Evolutionary conservation across 2,797 vertebrate genomes (phyloP).

Genomic region (Oreochromis grahami): DNA sequence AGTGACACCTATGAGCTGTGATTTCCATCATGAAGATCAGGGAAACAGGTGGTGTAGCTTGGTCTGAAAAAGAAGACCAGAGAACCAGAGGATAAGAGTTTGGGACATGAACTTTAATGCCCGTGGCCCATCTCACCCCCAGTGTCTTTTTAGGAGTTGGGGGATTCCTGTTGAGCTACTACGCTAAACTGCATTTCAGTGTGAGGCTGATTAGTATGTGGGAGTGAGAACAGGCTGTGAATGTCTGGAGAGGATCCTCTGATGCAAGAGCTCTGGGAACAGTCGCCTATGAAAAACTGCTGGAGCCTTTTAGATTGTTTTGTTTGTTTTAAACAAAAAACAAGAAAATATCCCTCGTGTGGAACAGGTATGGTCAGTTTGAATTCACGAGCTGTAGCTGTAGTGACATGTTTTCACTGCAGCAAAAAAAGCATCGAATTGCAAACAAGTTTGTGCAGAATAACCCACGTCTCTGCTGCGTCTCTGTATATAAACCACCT

Average conservation of each 20-base stretch:
- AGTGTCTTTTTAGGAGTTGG: not conserved
- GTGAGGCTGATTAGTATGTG: not conserved
- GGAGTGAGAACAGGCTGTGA: not conserved
- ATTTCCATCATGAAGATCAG: not conserved
- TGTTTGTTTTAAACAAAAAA: not conserved
- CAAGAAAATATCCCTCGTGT: not conserved
- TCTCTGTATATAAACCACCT: not conserved
- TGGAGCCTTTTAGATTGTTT: not conserved
- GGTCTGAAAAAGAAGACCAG: not conserved
- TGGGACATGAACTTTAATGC: not conserved
- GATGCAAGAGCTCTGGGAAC: not conserved
- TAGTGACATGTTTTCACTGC: not conserved
- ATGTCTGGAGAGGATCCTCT: not conserved
- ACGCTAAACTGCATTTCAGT: not conserved
- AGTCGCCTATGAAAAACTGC: not conserved
- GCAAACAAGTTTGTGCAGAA: not conserved
- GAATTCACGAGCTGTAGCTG: not conserved
- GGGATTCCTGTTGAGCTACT: not conserved
- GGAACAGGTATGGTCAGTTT: not conserved
- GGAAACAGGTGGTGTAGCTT: not conserved
- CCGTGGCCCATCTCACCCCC: not conserved
- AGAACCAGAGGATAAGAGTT: not conserved
- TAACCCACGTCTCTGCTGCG: not conserved
- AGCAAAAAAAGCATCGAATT: not conserved
- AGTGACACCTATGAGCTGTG: not conserved